These are phyloP conservation scores for Candoia aspera DNA, from an alignment of 2,113 vertebrate species.

Conservation along the genomic window DNA sequence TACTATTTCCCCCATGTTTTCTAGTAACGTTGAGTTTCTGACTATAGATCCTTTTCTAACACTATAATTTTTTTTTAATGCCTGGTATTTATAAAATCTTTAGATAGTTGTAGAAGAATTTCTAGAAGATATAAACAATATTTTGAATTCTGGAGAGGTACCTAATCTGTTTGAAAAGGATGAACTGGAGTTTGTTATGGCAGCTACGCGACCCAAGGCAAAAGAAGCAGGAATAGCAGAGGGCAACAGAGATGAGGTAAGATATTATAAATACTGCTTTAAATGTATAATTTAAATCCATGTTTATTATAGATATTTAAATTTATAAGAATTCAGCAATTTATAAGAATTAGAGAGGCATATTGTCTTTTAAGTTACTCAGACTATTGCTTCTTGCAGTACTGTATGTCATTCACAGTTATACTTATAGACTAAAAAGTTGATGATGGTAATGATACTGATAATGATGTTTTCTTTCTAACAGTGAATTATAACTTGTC, in stretches of 20 bases:
- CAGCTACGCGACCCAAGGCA: constrained; percentile 77
- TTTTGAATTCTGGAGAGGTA: constrained; percentile 84
- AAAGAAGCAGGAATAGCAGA: constrained; percentile 83
- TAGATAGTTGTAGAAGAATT: constrained; percentile 83
- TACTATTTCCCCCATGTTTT: neutral
- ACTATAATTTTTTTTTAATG: neutral
- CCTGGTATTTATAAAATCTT: neutral
- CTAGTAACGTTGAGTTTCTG: neutral
- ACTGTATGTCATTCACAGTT: neutral
- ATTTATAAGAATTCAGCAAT: neutral
- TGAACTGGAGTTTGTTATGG: constrained; percentile 80
- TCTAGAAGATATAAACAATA: constrained; percentile 85
- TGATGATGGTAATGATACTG: neutral
- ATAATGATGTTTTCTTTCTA: neutral
- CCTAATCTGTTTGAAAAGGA: constrained; percentile 86
- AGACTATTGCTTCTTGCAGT: neutral
- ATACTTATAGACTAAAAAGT: neutral
- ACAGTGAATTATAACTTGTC: constrained; percentile 9
- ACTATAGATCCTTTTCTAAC: neutral
- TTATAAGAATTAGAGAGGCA: neutral
- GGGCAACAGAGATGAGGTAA: constrained; percentile 85
- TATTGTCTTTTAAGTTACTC: neutral
- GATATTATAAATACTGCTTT: constrained; percentile 13
- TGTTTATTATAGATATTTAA: neutral
- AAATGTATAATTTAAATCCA: neutral